These are phyloP conservation scores for Erpetoichthys calabaricus DNA, from an alignment of 2,797 vertebrate species.

Conservation along the genomic window DNA sequence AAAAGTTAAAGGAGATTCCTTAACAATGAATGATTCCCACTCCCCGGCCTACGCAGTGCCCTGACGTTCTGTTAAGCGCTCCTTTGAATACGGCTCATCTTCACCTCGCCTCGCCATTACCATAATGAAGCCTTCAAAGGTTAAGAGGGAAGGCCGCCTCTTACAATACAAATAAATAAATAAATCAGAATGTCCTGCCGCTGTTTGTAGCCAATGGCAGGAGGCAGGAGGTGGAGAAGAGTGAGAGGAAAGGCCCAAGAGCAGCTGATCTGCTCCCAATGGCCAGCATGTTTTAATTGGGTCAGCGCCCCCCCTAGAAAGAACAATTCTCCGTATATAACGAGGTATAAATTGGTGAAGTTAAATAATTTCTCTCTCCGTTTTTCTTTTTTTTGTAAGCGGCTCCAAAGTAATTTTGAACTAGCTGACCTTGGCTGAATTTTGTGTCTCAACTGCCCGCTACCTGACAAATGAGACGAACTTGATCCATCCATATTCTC, in stretches of 20 bases:
- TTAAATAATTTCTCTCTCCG: constrained; percentile 6
- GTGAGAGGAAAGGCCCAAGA: constrained; percentile 16
- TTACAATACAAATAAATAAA: neutral
- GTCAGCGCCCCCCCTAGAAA: constrained; percentile 5
- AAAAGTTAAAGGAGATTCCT: no score
- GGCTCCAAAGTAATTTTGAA: constrained; percentile 44
- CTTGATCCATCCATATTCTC: constrained; percentile 47
- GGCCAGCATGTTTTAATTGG: constrained; percentile 23
- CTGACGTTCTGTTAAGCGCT: constrained; percentile 7
- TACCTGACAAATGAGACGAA: constrained; percentile 56
- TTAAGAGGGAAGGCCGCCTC: neutral
- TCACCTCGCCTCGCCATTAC: constrained; percentile 6
- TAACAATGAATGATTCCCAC: no score
- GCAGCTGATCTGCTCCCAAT: constrained; percentile 21
- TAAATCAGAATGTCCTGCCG: no score
- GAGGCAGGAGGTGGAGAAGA: constrained; percentile 13
- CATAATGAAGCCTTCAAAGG: constrained; percentile 6
- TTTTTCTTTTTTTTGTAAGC: constrained; percentile 8
- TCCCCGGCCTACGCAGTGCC: no score
- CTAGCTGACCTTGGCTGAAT: constrained; percentile 60
- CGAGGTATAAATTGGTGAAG: neutral
- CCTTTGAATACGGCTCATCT: constrained; percentile 5
- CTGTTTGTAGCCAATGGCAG: constrained; percentile 17
- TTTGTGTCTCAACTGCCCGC: constrained; percentile 43
- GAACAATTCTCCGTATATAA: no score